Percentiles rank a stretch among this genome's conserved stretches.
Conservation (phyloP, 1,140 invertebrate genomes). For the Geopemphigus sp. region DNA sequence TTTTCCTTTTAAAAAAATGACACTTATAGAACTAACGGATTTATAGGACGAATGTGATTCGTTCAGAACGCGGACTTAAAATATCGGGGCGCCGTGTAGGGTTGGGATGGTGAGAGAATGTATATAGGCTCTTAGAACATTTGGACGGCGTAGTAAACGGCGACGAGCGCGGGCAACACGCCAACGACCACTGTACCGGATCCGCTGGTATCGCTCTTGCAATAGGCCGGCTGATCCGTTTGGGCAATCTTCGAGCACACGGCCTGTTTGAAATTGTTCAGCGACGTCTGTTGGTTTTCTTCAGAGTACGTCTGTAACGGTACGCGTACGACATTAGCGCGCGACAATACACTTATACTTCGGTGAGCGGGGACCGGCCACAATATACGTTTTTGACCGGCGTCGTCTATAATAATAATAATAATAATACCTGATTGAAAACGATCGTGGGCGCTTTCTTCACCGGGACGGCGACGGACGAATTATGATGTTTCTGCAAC, state of each 20-base stretch:
- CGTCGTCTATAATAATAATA: too few species aligned
- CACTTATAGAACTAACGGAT: slow-evolving; percentile 26
- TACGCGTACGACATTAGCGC: too few species aligned
- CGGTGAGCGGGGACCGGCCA: too few species aligned
- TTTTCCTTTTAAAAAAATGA: slow-evolving; percentile 19
- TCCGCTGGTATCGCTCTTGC: not conserved
- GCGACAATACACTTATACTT: too few species aligned
- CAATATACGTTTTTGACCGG: too few species aligned
- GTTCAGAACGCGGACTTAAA: slow-evolving; percentile 5
- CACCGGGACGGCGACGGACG: not conserved
- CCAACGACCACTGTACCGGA: not conserved
- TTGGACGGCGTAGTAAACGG: slow-evolving; percentile 10
- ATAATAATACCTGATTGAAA: too few species aligned
- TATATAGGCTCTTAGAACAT: slow-evolving; percentile 24
- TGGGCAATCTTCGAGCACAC: not conserved
- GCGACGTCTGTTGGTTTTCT: too few species aligned
- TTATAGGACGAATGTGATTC: slow-evolving; percentile 15
- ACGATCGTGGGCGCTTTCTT: too few species aligned
- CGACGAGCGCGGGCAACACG: not conserved
- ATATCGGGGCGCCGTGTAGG: not conserved
- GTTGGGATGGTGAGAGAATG: too few species aligned
- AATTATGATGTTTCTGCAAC: not conserved
- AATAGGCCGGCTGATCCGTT: not conserved
- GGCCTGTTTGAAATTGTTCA: not conserved
- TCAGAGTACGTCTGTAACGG: too few species aligned